Evolutionary conservation across 2,797 vertebrate genomes (phyloP).

Genomic region (Ptychadena robeensis): DNA sequence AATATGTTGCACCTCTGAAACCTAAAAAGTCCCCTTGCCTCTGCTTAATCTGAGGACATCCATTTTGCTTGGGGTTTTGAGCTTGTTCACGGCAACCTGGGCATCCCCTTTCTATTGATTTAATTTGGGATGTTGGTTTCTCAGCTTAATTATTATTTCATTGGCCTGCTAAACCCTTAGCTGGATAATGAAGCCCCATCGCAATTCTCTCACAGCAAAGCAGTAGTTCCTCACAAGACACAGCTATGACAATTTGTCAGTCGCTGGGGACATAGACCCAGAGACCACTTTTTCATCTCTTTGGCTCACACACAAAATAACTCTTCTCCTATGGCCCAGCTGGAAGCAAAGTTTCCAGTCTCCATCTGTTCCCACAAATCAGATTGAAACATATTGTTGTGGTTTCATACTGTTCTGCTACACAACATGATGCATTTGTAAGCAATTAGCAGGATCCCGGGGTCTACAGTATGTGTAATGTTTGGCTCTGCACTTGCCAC

Average conservation of each 20-base stretch:
- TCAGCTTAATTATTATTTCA: too few relatives aligned
- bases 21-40: too few relatives aligned
- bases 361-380: conserved; percentile 58
- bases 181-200: neutral
- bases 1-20: too few relatives aligned
- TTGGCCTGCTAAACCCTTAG: neutral
- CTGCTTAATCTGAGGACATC: too few relatives aligned
- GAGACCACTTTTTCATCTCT: conserved; percentile 42
- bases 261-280: conserved; percentile 3
- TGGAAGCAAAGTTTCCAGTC: conserved; percentile 24
- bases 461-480: conserved; percentile 4
- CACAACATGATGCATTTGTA: conserved; percentile 56
- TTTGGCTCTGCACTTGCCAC: neutral
- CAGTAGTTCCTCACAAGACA: neutral
- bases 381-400: conserved; percentile 54
- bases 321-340: conserved; percentile 28
- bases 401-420: conserved; percentile 38
- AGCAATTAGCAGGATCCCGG: conserved; percentile 40
- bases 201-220: neutral
- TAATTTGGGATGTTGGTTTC: too few relatives aligned
- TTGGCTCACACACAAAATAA: conserved; percentile 56
- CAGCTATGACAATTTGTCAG: conserved; percentile 4
- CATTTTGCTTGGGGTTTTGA: too few relatives aligned
- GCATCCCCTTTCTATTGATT: too few relatives aligned
- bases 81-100: too few relatives aligned